Conservation (phyloP, 2,888 invertebrate genomes). For the Galerucella pusilla region DNA sequence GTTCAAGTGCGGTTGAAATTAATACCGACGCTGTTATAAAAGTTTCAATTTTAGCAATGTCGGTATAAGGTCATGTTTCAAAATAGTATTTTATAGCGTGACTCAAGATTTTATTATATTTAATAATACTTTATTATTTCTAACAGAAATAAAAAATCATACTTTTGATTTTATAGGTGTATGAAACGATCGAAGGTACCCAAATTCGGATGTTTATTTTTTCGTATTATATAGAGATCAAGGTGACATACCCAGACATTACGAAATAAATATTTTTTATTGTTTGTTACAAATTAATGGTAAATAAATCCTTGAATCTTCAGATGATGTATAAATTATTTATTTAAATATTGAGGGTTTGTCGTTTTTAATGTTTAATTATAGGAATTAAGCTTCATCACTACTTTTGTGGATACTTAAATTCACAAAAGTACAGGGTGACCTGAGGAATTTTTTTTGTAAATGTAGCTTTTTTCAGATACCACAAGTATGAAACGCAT, state of each 20-base stretch:
- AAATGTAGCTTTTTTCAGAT: too few species aligned
- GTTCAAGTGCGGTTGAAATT: background rate
- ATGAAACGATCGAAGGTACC: background rate
- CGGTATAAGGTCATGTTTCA: constrained; percentile 6
- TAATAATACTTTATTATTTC: background rate
- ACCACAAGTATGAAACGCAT: too few species aligned
- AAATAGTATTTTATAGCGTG: background rate
- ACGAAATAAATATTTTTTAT: constrained; percentile 1
- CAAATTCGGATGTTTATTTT: constrained; percentile 18
- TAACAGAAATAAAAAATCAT: background rate
- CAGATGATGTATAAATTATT: background rate
- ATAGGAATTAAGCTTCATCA: too few species aligned
- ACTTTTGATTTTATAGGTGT: constrained; percentile 15
- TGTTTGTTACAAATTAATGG: too few species aligned
- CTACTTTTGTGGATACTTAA: too few species aligned
- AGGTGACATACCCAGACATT: constrained; percentile 41
- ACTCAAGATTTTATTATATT: background rate
- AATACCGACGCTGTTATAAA: background rate
- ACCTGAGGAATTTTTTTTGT: too few species aligned
- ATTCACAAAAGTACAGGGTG: too few species aligned
- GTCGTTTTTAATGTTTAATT: too few species aligned
- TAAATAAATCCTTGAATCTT: background rate
- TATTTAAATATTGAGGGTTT: too few species aligned
- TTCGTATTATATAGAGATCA: constrained; percentile 46
- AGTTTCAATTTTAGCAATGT: background rate